Evolutionary conservation across 2,888 invertebrate genomes (phyloP).

Genomic region (Synergus itoensis): DNA sequence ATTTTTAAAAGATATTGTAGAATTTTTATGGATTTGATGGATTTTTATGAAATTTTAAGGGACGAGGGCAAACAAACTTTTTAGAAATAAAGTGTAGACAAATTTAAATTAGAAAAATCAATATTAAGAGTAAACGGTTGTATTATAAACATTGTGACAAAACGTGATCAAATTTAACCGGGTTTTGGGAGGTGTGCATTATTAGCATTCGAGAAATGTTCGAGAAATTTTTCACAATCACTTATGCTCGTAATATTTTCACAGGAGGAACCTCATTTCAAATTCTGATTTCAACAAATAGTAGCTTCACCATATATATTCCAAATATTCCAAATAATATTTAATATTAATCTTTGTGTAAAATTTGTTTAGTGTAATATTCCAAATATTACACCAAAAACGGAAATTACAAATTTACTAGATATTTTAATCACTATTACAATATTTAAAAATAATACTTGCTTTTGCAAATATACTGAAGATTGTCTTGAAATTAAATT

Average conservation of each 20-base stretch:
- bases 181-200: background rate
- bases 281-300: background rate
- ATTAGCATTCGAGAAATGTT: background rate
- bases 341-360: background rate
- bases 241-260: background rate
- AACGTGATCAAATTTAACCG: background rate
- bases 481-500: background rate
- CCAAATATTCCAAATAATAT: too few species aligned
- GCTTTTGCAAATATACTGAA: too few species aligned
- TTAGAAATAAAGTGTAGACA: background rate
- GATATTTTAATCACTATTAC: too few species aligned
- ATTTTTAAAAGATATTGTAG: too few species aligned
- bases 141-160: background rate
- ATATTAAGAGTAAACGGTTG: background rate
- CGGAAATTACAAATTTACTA: too few species aligned
- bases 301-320: background rate
- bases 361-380: background rate
- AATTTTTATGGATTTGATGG: too few species aligned
- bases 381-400: background rate
- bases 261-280: background rate
- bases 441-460: too few species aligned
- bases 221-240: background rate
- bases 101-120: background rate
- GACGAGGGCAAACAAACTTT: too few species aligned
- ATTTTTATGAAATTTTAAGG: too few species aligned